These are phyloP conservation scores for Eulemur mongoz DNA, from an alignment of 2,797 vertebrate genomes.

Conservation along the genomic window DNA sequence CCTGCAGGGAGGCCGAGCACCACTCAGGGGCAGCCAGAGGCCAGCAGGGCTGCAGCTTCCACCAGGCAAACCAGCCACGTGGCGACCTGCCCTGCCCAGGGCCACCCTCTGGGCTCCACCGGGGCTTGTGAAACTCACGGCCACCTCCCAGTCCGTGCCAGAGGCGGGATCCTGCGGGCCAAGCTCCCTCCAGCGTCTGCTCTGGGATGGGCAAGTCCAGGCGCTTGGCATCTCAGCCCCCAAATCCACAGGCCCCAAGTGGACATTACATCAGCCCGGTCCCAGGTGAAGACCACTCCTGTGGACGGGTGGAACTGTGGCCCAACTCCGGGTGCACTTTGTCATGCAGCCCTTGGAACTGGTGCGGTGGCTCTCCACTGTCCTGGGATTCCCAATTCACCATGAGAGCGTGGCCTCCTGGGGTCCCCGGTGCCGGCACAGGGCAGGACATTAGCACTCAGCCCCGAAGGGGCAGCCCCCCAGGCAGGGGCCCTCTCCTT, in stretches of 20 bases:
- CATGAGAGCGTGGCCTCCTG: background rate
- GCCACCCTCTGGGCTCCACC: background rate
- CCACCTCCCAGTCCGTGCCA: fast-evolving
- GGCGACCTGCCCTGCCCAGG: background rate
- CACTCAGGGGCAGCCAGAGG: background rate
- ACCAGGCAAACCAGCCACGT: no score
- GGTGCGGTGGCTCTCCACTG: background rate
- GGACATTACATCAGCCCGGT: background rate
- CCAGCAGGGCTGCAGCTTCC: background rate
- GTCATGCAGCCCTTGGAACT: background rate
- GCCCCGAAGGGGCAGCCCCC: background rate
- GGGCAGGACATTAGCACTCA: background rate
- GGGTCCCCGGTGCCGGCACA: fast-evolving
- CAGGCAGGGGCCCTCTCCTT: background rate
- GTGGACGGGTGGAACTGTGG: background rate
- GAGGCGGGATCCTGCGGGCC: no score
- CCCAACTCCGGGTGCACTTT: background rate
- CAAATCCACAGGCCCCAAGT: background rate
- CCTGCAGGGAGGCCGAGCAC: background rate
- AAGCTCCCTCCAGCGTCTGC: background rate
- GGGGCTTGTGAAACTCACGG: no score
- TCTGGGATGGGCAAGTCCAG: background rate
- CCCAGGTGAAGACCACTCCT: background rate
- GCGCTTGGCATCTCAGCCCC: background rate
- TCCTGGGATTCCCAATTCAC: background rate